A percentile compares a stretch with the other conserved stretches of the same genome.
Conservation (phyloP, 1,140 invertebrate genomes). For the Brachionus asplanchnoidis region DNA sequence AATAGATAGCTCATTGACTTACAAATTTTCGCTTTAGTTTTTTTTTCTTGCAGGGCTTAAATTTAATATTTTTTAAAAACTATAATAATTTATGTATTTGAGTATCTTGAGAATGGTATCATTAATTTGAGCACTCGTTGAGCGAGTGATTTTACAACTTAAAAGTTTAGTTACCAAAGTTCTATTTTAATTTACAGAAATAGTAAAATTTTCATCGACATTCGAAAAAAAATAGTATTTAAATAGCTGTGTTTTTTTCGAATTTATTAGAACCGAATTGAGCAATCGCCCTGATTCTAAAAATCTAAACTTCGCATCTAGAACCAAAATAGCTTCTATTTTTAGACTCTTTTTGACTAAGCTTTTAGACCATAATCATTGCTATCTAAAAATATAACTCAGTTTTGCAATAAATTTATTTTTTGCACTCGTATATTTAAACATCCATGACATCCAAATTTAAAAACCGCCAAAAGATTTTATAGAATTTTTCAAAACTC, state of each 20-base stretch:
- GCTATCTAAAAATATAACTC: not conserved
- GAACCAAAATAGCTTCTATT: not conserved
- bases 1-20: not conserved
- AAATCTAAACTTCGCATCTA: not conserved
- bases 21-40: not conserved
- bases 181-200: constrained; percentile 5
- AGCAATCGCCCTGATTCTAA: not conserved
- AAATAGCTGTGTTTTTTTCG: not conserved
- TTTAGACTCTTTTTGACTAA: not conserved
- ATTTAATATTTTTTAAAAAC: not conserved
- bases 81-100: not conserved
- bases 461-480: not conserved
- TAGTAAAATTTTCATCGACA: not conserved
- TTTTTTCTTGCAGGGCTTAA: not conserved
- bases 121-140: not conserved
- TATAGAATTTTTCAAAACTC: not conserved
- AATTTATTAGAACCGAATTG: not conserved
- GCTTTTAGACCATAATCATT: not conserved
- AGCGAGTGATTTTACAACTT: not conserved
- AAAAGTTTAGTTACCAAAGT: not conserved
- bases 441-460: not conserved
- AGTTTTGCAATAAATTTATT: not conserved
- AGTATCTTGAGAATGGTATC: not conserved
- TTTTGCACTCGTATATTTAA: not conserved
- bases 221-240: not conserved